Conservation (phyloP, 2,888 invertebrate genomes). For the Patella depressa region DNA sequence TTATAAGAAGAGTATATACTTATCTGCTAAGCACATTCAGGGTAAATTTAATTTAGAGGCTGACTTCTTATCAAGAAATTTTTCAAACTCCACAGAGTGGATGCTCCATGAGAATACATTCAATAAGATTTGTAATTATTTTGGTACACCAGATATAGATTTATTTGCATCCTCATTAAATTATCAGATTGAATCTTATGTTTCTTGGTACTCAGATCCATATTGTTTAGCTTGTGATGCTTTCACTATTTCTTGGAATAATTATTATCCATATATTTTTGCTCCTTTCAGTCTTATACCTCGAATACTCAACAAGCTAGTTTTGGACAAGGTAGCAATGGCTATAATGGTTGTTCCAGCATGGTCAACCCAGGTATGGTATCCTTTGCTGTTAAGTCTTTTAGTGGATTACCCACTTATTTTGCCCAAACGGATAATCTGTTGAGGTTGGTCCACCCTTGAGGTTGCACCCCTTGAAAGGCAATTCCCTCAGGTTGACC, state of each 20-base stretch:
- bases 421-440: not conserved
- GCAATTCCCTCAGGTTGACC: slow-evolving; percentile 6
- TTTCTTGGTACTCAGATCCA: slow-evolving; percentile 31
- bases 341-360: slow-evolving; percentile 31
- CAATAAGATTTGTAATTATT: slow-evolving; percentile 23
- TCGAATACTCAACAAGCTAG: slow-evolving; percentile 10
- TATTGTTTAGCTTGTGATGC: slow-evolving; percentile 23
- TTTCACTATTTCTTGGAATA: slow-evolving; percentile 31
- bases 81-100: slow-evolving; percentile 33
- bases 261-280: slow-evolving; percentile 34
- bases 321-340: slow-evolving; percentile 20
- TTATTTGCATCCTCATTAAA: slow-evolving; percentile 33
- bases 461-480: slow-evolving; percentile 1
- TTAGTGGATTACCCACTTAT: slow-evolving; percentile 8
- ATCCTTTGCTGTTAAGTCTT: slow-evolving; percentile 27
- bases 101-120: slow-evolving; percentile 27
- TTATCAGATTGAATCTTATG: slow-evolving; percentile 26
- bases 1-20: slow-evolving; percentile 23
- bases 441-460: not conserved
- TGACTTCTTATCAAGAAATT: slow-evolving; percentile 28
- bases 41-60: slow-evolving; percentile 25
- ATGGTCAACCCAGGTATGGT: slow-evolving; percentile 35
- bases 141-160: slow-evolving; percentile 30
- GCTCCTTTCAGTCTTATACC: slow-evolving; percentile 28
- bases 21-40: slow-evolving; percentile 28